A percentile compares a stretch with the other conserved stretches of the same genome.
Conservation (phyloP, 2,888 invertebrate species). For the Drosophila anomalata region DNA sequence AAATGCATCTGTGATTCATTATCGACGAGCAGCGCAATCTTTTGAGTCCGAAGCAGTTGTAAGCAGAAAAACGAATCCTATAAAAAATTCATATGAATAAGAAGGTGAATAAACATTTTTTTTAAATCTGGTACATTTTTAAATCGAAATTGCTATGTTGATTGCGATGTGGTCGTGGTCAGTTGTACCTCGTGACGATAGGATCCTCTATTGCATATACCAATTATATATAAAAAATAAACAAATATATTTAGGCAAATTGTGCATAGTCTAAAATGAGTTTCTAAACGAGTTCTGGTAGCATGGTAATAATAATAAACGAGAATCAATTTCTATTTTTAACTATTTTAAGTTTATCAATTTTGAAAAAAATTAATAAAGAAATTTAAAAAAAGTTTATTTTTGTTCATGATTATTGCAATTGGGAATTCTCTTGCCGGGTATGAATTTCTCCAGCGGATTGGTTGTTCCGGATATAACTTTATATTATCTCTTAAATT, state of each 20-base stretch:
- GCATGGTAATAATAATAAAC: conserved; percentile 37
- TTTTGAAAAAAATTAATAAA: conserved; percentile 47
- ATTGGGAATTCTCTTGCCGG: no score
- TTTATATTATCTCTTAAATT: neutral
- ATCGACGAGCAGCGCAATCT: conserved; percentile 60
- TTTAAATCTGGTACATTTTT: conserved; percentile 5
- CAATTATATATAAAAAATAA: conserved; percentile 46
- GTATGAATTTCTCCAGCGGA: no score
- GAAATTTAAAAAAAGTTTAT: conserved; percentile 5
- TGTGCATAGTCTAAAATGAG: conserved; percentile 55
- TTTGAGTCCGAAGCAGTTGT: conserved; percentile 38
- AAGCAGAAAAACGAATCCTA: conserved; percentile 15
- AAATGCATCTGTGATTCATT: conserved; percentile 68
- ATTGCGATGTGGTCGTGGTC: conserved; percentile 31
- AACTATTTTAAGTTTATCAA: conserved; percentile 64
- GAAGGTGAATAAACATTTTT: conserved; percentile 16
- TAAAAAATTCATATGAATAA: conserved; percentile 7
- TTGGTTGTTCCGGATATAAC: no score
- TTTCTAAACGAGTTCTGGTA: conserved; percentile 54
- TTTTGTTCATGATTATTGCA: no score
- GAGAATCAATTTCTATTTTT: conserved; percentile 57
- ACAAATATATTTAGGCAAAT: conserved; percentile 60
- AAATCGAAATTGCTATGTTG: conserved; percentile 27
- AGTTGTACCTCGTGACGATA: conserved; percentile 40
- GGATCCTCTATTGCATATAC: conserved; percentile 53